Percentiles rank a stretch among this genome's conserved stretches.
These are phyloP conservation scores for Chionoecetes opilio DNA, from an alignment of 1,140 invertebrate genomes.

Conservation along the genomic window DNA sequence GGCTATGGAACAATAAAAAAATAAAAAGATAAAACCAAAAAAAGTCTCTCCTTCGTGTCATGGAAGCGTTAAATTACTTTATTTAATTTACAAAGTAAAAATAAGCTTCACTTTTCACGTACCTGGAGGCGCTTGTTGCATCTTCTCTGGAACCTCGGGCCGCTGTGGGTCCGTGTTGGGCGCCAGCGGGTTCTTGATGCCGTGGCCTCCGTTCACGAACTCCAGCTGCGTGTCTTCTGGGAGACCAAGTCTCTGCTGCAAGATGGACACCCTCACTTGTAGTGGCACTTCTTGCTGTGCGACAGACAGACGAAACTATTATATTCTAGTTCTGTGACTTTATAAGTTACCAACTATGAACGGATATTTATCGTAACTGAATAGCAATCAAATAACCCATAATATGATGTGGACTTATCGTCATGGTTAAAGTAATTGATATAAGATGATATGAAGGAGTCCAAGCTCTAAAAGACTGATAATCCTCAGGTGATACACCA, in stretches of 20 bases:
- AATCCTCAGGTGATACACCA: too few relatives aligned
- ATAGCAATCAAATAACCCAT: too few relatives aligned
- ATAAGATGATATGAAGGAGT: too few relatives aligned
- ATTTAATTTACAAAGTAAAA: not conserved
- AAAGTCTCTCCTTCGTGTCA: too few relatives aligned
- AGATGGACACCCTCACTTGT: conserved; percentile 90
- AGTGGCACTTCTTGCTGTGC: conserved; percentile 82
- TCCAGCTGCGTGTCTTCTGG: conserved; percentile 95
- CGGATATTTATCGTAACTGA: not conserved
- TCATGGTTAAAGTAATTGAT: not conserved
- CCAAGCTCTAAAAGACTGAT: not conserved
- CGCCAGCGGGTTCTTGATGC: conserved; percentile 98
- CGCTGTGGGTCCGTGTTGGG: conserved; percentile 70
- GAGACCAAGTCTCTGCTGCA: conserved; percentile 93
- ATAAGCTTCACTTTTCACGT: not conserved
- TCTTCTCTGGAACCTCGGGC: conserved; percentile 60
- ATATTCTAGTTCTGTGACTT: not conserved
- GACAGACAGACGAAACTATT: conserved; percentile 27
- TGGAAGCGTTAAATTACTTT: too few relatives aligned
- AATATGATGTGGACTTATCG: not conserved
- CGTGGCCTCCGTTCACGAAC: conserved; percentile 99
- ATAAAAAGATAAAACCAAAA: too few relatives aligned
- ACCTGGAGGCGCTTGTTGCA: conserved; percentile 72
- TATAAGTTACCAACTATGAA: not conserved
- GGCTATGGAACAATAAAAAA: too few relatives aligned